Conservation (phyloP, 37 sponge, comb jelly and placozoan species). For the Hexactinellida sp. region DNA sequence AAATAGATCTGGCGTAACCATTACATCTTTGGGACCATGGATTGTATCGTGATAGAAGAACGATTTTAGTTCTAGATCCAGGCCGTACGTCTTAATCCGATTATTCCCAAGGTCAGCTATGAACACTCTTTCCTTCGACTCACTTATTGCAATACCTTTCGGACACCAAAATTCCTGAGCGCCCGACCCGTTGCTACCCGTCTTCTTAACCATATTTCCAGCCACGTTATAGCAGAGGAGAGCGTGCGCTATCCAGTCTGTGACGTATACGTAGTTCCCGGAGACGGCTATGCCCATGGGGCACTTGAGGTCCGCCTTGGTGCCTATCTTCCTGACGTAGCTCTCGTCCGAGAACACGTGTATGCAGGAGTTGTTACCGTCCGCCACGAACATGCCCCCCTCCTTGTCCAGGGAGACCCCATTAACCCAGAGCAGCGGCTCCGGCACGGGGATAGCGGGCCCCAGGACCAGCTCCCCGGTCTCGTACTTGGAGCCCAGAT, state of each 20-base stretch:
- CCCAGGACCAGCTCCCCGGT: not conserved
- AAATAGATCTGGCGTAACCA: not conserved
- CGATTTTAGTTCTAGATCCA: not conserved
- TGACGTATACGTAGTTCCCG: not conserved
- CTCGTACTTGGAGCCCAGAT: conserved; percentile 16
- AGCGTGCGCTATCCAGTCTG: conserved; percentile 10
- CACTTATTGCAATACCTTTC: not conserved
- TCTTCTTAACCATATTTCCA: not conserved
- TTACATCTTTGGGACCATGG: not conserved
- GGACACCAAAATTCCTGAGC: conserved; percentile 8
- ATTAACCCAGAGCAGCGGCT: conserved; percentile 11
- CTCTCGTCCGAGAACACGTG: conserved; percentile 1
- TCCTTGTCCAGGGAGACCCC: not conserved
- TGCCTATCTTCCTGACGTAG: not conserved
- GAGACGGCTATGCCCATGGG: not conserved
- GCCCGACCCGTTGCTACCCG: not conserved
- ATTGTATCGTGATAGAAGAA: not conserved
- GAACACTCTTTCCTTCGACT: not conserved
- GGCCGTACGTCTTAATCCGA: not conserved
- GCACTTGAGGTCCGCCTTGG: not conserved
- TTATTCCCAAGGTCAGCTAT: not conserved
- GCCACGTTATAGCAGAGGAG: not conserved
- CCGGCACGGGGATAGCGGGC: not conserved
- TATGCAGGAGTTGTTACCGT: not conserved
- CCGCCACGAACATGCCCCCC: not conserved